Evolutionary conservation across 2,113 vertebrate genomes (phyloP), one percentile per base, ranked within the genome.

Genomic region (Dasyprocta punctata): DNA sequence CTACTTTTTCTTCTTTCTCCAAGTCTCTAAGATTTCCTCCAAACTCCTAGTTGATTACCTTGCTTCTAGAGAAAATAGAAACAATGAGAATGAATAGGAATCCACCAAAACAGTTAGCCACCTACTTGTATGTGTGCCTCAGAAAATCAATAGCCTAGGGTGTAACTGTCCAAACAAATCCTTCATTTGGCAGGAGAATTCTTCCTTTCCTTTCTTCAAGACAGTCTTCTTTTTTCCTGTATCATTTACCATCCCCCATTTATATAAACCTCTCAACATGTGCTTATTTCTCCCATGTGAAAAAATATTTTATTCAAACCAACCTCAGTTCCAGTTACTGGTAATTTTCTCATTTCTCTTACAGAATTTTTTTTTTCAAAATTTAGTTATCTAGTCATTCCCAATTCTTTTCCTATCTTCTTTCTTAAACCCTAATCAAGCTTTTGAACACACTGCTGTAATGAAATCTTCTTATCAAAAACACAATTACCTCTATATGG

Each of bases 51-150:
- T 5, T 84, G 73, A 96, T 86, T 30, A 91, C 24, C 10, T 84
- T 77, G 38, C 56, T 93, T 95, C 41, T 54, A 81, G 85, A 89
- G 58, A 95, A 96, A 91, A 92, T 5, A 89, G 38, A 92, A 93
- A 73, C 28, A 84, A 89, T 73, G n/a, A 96, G 84, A 80, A 92
- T 12, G n/a, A 94, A 83, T 26, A 73, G 95, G 8, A 49, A 69
- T 36, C 54, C 73, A 19, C 36, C 30, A 20, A 86, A 82, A 56
- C 67, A 71, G 63, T 20, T 33, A 85, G n/a, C 4, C 36, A 60
- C 58, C 17, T 56, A 24, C 60, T 49, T 60, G 28, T 49, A 14
- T 86, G 33, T 60, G 41, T 67, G 69, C 33, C 38, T 84, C 92
- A 61, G 65, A 89, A 7, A 73, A 12, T 47, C 30, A 5, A 22